A percentile compares a stretch with the other conserved stretches of the same genome.
These are phyloP conservation scores for Linhomoeus sp. DNA, from an alignment of 2,888 invertebrate genomes.

Conservation along the genomic window DNA sequence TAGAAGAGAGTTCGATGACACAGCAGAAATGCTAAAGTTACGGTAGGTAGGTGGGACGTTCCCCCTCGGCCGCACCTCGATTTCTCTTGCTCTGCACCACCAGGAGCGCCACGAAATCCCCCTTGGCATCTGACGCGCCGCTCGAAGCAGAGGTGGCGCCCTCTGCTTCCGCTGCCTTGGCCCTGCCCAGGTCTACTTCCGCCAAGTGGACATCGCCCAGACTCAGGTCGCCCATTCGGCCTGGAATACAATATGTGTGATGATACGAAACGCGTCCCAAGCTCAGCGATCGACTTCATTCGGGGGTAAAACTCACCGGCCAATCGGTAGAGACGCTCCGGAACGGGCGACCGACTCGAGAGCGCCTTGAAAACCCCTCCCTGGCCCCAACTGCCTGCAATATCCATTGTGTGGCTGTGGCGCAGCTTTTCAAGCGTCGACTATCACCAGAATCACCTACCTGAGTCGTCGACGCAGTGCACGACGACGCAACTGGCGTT, in stretches of 20 bases:
- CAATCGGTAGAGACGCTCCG: constrained; percentile 25
- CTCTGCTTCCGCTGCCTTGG: not conserved
- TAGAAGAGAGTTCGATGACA: no score
- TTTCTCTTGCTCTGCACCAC: not conserved
- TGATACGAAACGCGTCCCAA: no score
- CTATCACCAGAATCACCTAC: not conserved
- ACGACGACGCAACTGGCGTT: constrained; percentile 23
- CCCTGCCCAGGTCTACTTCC: constrained; percentile 2
- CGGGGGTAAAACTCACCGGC: constrained; percentile 20
- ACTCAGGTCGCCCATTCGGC: constrained; percentile 27
- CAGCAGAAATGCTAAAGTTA: no score
- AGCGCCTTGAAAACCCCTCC: constrained; percentile 32
- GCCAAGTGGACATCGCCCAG: constrained; percentile 30
- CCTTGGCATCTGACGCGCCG: no score
- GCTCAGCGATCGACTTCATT: no score
- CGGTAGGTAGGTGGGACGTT: no score
- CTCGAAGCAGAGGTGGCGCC: no score
- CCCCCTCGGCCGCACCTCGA: not conserved
- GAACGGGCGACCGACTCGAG: constrained; percentile 15
- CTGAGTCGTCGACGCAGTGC: constrained; percentile 29
- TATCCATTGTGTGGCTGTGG: constrained; percentile 5
- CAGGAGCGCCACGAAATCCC: not conserved
- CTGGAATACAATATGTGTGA: no score
- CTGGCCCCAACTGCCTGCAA: constrained; percentile 30
- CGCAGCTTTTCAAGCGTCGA: not conserved